Evolutionary conservation across 2,888 invertebrate genomes (phyloP).

Genomic region (Synergus gifuensis): DNA sequence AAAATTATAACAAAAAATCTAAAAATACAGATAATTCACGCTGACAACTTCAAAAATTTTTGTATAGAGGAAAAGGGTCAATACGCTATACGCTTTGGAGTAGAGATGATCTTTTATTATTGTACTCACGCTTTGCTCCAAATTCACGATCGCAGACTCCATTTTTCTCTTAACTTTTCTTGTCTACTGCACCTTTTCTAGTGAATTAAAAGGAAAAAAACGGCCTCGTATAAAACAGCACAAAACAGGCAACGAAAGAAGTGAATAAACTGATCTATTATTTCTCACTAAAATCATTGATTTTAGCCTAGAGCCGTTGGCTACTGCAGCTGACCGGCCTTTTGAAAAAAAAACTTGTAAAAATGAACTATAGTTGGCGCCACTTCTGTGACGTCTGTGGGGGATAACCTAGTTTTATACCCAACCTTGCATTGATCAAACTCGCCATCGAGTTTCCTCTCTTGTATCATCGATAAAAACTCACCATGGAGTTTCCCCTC

Average conservation of each 20-base stretch:
- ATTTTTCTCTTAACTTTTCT: conserved; percentile 56
- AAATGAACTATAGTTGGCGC: not conserved
- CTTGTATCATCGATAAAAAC: no score
- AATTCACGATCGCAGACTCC: conserved; percentile 71
- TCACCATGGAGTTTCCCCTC: no score
- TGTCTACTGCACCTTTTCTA: not conserved
- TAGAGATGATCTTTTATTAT: not conserved
- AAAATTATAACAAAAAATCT: not conserved
- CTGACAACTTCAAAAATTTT: not conserved
- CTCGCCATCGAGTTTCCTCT: no score
- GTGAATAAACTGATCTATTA: conserved; percentile 48
- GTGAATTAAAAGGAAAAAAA: not conserved
- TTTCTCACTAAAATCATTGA: conserved; percentile 50
- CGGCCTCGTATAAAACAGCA: not conserved
- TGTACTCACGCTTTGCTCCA: conserved; percentile 71
- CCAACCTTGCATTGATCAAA: no score
- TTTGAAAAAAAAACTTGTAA: conserved; percentile 14
- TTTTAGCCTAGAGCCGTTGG: conserved; percentile 48
- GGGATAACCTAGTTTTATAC: no score
- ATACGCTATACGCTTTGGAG: not conserved
- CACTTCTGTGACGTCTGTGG: not conserved
- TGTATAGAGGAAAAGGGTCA: not conserved
- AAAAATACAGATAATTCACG: not conserved
- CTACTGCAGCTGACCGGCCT: not conserved
- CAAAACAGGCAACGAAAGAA: conserved; percentile 29